phyloP scores from a whole-genome alignment of 2,888 invertebrate species.

The Cotesia congregata region DNA sequence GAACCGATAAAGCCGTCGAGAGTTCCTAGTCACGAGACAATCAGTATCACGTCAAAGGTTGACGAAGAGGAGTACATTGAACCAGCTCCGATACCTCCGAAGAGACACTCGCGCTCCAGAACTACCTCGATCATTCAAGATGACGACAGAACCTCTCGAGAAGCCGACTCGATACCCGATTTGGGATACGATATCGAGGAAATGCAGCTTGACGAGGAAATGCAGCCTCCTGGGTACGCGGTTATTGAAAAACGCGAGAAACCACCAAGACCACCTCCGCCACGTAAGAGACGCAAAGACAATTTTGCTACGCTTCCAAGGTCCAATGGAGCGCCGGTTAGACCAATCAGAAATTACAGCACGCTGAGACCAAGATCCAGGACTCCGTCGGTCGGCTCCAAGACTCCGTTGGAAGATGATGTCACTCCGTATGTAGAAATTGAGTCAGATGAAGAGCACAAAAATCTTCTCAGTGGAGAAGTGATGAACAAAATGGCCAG shows the following conservation, averaged over 20 bases:
- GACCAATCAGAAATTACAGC: conserved; percentile 76
- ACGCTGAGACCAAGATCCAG: conserved; percentile 76
- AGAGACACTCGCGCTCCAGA: conserved; percentile 73
- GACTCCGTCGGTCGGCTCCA: conserved; percentile 44
- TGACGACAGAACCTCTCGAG: conserved; percentile 81
- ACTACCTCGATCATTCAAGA: conserved; percentile 71
- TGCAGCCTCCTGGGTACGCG: conserved; percentile 81
- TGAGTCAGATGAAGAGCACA: conserved; percentile 72
- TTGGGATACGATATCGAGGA: conserved; percentile 70
- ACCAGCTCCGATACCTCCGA: conserved; percentile 72
- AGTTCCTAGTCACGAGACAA: conserved; percentile 40
- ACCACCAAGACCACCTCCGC: conserved; percentile 76
- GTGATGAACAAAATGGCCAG: conserved; percentile 87
- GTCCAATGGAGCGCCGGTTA: conserved; percentile 71
- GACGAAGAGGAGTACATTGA: conserved; percentile 77
- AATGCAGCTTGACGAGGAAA: conserved; percentile 67
- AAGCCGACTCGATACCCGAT: conserved; percentile 77
- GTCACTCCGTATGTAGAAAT: conserved; percentile 76
- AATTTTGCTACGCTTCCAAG: conserved; percentile 80
- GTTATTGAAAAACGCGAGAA: conserved; percentile 79
- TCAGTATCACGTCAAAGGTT: conserved; percentile 31
- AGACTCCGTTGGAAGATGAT: conserved; percentile 42
- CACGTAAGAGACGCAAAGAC: conserved; percentile 72
- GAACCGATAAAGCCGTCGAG: conserved; percentile 48
- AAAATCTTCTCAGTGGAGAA: conserved; percentile 81